Evolutionary conservation across 92 coral and sea anemone genomes (phyloP).

Genomic region (Paramuricea clavata): DNA sequence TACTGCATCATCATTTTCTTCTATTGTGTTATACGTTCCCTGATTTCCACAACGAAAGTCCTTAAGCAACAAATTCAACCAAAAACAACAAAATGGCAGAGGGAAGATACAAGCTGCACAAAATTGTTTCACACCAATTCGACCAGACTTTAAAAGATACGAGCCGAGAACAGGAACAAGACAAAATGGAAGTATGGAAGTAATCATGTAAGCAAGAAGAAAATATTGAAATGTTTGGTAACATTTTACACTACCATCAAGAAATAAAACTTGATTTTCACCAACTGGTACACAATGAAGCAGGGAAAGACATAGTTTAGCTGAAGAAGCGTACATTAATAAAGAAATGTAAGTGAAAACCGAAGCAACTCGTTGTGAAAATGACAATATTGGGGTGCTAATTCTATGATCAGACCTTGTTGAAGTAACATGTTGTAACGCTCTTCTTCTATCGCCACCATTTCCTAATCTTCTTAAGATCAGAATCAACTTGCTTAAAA

Average conservation of each 20-base stretch:
- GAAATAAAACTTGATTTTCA: slow-evolving; percentile 63
- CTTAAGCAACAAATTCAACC: slow-evolving; percentile 18
- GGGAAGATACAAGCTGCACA: slow-evolving; percentile 25
- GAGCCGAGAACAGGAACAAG: slow-evolving; percentile 42
- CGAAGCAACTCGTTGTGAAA: background rate
- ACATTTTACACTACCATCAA: slow-evolving; percentile 74
- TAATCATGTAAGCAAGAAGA: slow-evolving; percentile 8
- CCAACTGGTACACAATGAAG: slow-evolving; percentile 81
- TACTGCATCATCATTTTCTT: background rate
- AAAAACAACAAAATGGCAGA: slow-evolving; percentile 31
- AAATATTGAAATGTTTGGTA: slow-evolving; percentile 25
- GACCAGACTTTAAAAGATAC: slow-evolving; percentile 6
- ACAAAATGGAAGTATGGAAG: slow-evolving; percentile 21
- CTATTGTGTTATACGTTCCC: background rate
- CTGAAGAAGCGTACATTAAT: slow-evolving; percentile 33
- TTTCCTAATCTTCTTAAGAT: background rate
- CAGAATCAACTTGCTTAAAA: slow-evolving; percentile 4
- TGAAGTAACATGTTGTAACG: background rate
- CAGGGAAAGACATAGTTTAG: slow-evolving; percentile 7
- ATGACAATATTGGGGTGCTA: background rate
- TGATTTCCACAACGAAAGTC: background rate
- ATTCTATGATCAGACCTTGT: background rate
- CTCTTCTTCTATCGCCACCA: background rate
- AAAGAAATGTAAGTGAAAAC: slow-evolving; percentile 25
- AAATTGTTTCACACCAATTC: background rate